These are phyloP conservation scores for Mellivora capensis DNA, from an alignment of 2,113 vertebrate species.

Conservation along the genomic window DNA sequence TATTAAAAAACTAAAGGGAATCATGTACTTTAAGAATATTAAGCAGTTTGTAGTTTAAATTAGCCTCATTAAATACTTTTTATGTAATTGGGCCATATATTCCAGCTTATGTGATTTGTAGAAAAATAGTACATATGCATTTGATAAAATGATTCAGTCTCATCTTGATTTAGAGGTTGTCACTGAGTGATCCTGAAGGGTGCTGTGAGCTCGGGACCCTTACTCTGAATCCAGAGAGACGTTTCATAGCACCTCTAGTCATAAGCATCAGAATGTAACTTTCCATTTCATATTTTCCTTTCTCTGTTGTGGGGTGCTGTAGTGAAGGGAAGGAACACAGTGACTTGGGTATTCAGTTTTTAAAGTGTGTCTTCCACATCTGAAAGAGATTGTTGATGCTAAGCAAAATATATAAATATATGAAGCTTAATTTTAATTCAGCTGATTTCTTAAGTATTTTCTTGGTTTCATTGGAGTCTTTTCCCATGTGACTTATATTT, in stretches of 20 bases:
- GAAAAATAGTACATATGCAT: neutral
- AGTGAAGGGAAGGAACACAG: neutral
- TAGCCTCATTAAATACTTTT: conserved; percentile 74
- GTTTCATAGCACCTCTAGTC: neutral
- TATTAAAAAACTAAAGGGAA: conserved; percentile 69
- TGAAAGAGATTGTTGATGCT: neutral
- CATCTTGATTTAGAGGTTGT: neutral
- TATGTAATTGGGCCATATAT: conserved; percentile 60
- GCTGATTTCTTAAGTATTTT: neutral
- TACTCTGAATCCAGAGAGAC: neutral
- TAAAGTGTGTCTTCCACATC: neutral
- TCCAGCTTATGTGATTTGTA: neutral
- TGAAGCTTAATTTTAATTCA: neutral
- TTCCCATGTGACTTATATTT: neutral
- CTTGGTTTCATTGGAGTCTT: neutral
- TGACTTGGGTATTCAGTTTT: neutral
- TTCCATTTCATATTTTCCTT: neutral
- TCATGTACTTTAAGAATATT: conserved; percentile 63
- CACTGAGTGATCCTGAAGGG: neutral
- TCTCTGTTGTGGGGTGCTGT: neutral
- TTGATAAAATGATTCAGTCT: neutral
- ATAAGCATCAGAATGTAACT: neutral
- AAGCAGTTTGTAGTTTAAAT: conserved; percentile 71
- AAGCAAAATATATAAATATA: neutral
- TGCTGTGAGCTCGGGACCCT: neutral